Percentiles rank a stretch among this genome's conserved stretches.
Conservation (phyloP, 2,888 invertebrate genomes). For the Pterostichus madidus region DNA sequence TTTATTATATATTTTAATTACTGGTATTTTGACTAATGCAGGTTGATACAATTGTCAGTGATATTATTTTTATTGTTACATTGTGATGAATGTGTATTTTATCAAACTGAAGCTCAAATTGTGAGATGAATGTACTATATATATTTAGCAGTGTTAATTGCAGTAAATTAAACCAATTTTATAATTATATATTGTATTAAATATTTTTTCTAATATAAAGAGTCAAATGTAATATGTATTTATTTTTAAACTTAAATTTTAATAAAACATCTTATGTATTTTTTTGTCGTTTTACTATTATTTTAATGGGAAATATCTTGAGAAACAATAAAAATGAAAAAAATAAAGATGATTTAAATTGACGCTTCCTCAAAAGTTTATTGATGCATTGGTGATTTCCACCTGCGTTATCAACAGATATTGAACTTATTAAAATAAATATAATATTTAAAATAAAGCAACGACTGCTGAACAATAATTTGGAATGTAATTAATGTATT, state of each 20-base stretch:
- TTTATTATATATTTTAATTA: conserved; percentile 33
- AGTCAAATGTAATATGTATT: conserved; percentile 1
- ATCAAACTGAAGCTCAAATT: conserved; percentile 13
- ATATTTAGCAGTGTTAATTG: neutral
- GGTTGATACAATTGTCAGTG: conserved; percentile 35
- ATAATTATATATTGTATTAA: neutral
- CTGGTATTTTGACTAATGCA: conserved; percentile 35
- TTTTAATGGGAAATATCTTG: no score
- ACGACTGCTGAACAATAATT: no score
- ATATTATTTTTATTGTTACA: conserved; percentile 33
- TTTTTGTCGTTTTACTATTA: no score
- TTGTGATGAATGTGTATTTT: conserved; percentile 23
- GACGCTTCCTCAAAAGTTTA: no score
- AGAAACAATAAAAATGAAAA: no score
- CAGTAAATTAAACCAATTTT: neutral
- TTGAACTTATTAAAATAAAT: no score
- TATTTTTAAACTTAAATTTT: conserved; percentile 1
- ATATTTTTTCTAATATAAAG: conserved; percentile 10
- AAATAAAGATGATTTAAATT: no score
- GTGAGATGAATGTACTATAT: neutral
- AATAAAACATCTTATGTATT: no score
- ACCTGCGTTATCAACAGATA: no score
- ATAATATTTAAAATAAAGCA: no score
- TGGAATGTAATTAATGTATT: no score
- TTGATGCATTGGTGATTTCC: no score